Evolutionary conservation across 2,797 vertebrate genomes (phyloP).

Genomic region (Danio tinwini): DNA sequence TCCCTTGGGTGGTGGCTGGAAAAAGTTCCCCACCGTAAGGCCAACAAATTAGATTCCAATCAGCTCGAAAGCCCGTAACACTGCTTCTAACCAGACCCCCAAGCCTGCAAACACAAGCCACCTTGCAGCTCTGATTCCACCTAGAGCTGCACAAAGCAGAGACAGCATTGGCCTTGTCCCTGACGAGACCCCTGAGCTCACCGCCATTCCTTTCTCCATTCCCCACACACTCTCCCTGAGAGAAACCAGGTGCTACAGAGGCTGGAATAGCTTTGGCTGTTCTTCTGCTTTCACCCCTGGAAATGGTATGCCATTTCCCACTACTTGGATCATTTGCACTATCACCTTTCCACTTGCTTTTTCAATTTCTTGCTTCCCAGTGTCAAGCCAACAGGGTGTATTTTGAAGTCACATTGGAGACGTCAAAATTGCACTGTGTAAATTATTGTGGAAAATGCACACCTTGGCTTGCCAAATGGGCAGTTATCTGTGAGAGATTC

Average conservation of each 20-base stretch:
- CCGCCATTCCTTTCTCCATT: conserved; percentile 56
- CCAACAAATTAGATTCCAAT: conserved; percentile 78
- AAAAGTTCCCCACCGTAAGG: conserved; percentile 65
- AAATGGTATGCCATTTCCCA: conserved; percentile 61
- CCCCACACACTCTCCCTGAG: conserved; percentile 62
- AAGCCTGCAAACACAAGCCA: conserved; percentile 67
- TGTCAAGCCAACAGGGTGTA: not conserved
- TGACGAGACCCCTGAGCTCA: conserved; percentile 67
- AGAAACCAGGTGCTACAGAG: conserved; percentile 76
- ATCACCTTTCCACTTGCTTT: conserved; percentile 32
- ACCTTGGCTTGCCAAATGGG: not conserved
- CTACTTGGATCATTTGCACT: conserved; percentile 37
- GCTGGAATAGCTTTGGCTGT: conserved; percentile 69
- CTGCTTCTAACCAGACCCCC: conserved; percentile 66
- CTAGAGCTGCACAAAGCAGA: conserved; percentile 62
- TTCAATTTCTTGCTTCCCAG: conserved; percentile 25
- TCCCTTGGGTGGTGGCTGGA: conserved; percentile 67
- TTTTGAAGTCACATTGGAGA: conserved; percentile 26
- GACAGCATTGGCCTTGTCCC: conserved; percentile 78
- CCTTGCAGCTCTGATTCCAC: conserved; percentile 59
- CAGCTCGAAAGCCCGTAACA: conserved; percentile 73
- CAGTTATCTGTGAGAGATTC: not conserved
- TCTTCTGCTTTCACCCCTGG: conserved; percentile 52
- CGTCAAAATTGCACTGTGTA: conserved; percentile 3
- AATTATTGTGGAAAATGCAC: conserved; percentile 15